Conservation (phyloP, 1,140 invertebrate genomes). For the Macrostomum lignano region DNA sequence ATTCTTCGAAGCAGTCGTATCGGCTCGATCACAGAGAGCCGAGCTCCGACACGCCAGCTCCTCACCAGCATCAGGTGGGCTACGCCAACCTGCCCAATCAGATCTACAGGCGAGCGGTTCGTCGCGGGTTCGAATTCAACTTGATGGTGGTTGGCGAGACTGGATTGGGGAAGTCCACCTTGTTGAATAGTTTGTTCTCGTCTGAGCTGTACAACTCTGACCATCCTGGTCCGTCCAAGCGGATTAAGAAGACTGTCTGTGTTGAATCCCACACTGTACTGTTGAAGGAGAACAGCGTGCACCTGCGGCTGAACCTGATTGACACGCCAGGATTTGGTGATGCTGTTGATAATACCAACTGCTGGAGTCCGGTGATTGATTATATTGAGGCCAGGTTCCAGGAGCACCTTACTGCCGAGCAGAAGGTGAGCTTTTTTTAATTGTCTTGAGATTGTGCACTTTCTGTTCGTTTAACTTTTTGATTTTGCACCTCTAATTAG, state of each 20-base stretch:
- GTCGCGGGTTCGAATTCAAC: slow-evolving; percentile 93
- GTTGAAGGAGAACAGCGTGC: slow-evolving; percentile 31
- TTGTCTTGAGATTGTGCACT: not conserved
- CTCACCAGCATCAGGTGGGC: too few relatives aligned
- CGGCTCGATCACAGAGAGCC: too few relatives aligned
- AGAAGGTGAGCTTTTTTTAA: not conserved
- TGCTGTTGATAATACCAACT: slow-evolving; percentile 77
- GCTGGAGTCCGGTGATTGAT: slow-evolving; percentile 81
- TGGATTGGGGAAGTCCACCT: slow-evolving; percentile 80
- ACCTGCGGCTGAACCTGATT: slow-evolving; percentile 47
- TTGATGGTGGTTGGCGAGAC: slow-evolving; percentile 92
- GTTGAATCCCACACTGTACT: slow-evolving; percentile 18
- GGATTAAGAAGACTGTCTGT: slow-evolving; percentile 25
- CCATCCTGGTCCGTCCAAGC: slow-evolving; percentile 21
- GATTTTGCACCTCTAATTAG: too few relatives aligned
- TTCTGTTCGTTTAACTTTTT: too few relatives aligned
- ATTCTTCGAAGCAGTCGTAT: too few relatives aligned
- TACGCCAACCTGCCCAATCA: slow-evolving; percentile 95
- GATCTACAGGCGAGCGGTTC: slow-evolving; percentile 92
- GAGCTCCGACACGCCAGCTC: too few relatives aligned
- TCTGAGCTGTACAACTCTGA: slow-evolving; percentile 38
- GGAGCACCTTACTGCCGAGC: slow-evolving; percentile 62
- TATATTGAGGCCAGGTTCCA: slow-evolving; percentile 88
- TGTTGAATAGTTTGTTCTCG: too few relatives aligned
- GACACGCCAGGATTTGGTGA: slow-evolving; percentile 96